Evolutionary conservation across 2,797 vertebrate genomes (phyloP), one percentile per base, ranked within the genome.

Genomic region (Intellagama lesueurii): DNA sequence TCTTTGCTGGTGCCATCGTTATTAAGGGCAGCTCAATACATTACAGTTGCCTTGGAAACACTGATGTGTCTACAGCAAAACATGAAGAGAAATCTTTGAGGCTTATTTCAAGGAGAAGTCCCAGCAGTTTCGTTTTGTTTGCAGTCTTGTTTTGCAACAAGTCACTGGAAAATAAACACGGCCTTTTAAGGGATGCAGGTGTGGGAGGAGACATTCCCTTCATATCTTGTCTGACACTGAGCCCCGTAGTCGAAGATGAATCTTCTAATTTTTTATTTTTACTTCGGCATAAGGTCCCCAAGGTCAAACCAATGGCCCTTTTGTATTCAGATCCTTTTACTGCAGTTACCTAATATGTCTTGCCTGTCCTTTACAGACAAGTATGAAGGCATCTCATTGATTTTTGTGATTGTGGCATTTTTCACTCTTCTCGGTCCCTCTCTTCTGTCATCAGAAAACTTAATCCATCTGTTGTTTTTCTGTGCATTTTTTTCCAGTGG

Each of bases 371-470:
- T 86, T 52, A 49, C 26, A 85, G 49, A 66, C 44, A 90, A 83
- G 11, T 68, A 84, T 89, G 89, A 87, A 77, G 90, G 79, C 52
- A 87, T 68, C 78, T n/a, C 76, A 90, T 87, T 88, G 84, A 90
- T 94, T 93, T 94, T 90, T 86, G 73, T 91, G 52, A 76, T 32
- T 88, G n/a, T 9, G 40, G 90, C 81, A 86, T 85, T 93, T 88
- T 92, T 92, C 88, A 69, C 83, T 78, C 81, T 0, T 0, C 79
- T 87, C 89, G 91, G 44, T 44, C 91, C 69, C 81, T 68, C 24
- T 66, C 92, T 92, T 78, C 19, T 69, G 52, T 26, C 64, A 28
- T 56, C 77, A 88, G 32, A 87, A 52, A 91, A 82, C 64, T 73
- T 83, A 84, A 87, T 88, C 90, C 66, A 88, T 30, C 79, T 87